Evolutionary conservation across 2,888 invertebrate genomes (phyloP), one percentile per base, ranked within the genome.

Genomic region (Lamellibrachia satsuma): DNA sequence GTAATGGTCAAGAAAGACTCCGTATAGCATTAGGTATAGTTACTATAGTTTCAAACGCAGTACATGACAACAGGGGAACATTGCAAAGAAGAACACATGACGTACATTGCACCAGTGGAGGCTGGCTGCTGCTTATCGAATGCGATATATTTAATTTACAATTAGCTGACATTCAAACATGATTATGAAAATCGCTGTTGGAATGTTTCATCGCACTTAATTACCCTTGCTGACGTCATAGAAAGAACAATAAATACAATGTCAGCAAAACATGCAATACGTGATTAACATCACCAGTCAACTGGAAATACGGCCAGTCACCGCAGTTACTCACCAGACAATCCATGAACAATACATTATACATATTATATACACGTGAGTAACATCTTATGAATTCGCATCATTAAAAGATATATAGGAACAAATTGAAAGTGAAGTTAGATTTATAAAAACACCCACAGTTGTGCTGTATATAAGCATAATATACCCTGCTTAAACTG

Each of bases 171-270:
- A 75, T 75, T 75, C 75, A 75, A 75, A 22, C 6, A 75, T 75
- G 15, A 75, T 15, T 3, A 6, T 22, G 75, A 22, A 11, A 75
- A 75, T 75, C 75, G 75, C 75, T 22, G 75, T 11, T 75, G 75
- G 75, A 75, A 75, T 75, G 75, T 75, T 75, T 75, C 75, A 15
- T 75, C 75, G n/a, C 75, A 75, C 75, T 75, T n/a, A 75, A 75
- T 22, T 39, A 39, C 39, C 39, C 39, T 39, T 22, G 75, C 22
- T 75, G 75, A 75, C 75, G 75, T 75, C 75, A 75, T 22, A 22
- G 75, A 75, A 57, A 75, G 75, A 75, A 15, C 22, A 75, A 75
- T 75, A 75, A 75, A 75, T 75, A 75, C 75, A 75, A 75, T 75
- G 75, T 75, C 75, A 75, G 75, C 15, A 75, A 75, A 22, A 75